Conservation (phyloP, 1,140 invertebrate species). For the Drosophila sturtevanti region DNA sequence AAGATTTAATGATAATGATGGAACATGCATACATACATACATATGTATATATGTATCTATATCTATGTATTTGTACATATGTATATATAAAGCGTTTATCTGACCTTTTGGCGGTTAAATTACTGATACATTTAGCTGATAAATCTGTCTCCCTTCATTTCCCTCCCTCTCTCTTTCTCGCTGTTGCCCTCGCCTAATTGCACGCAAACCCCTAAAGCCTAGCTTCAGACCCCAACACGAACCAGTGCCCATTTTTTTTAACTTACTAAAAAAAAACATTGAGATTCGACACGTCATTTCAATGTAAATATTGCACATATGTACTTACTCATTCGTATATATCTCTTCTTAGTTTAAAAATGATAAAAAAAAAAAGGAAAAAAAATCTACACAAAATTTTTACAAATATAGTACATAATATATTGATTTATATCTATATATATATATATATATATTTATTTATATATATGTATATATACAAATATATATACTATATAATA, state of each 20-base stretch:
- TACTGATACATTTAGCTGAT: slow-evolving; percentile 65
- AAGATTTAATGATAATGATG: neutral
- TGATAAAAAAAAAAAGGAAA: neutral
- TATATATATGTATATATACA: slow-evolving; percentile 15
- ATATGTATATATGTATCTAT: neutral
- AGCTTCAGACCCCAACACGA: slow-evolving; percentile 13
- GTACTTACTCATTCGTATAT: too few species aligned
- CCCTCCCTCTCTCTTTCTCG: neutral
- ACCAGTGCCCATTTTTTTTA: slow-evolving; percentile 25
- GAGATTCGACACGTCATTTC: slow-evolving; percentile 63
- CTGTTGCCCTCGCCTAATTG: slow-evolving; percentile 30
- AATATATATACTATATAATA: too few species aligned
- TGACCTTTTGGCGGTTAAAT: slow-evolving; percentile 56
- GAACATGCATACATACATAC: slow-evolving; percentile 35
- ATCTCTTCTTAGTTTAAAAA: neutral
- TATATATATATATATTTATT: slow-evolving; percentile 12
- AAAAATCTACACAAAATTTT: slow-evolving; percentile 47
- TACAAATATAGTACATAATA: slow-evolving; percentile 56
- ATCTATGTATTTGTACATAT: neutral
- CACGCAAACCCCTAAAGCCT: slow-evolving; percentile 28
- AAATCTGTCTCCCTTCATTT: slow-evolving; percentile 29
- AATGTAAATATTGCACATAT: slow-evolving; percentile 34
- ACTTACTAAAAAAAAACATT: slow-evolving; percentile 49
- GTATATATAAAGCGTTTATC: slow-evolving; percentile 15
- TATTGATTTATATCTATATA: slow-evolving; percentile 33